phyloP scores from a whole-genome alignment of 2,888 invertebrate species.

The Hirtodrosophila alboralis region DNA sequence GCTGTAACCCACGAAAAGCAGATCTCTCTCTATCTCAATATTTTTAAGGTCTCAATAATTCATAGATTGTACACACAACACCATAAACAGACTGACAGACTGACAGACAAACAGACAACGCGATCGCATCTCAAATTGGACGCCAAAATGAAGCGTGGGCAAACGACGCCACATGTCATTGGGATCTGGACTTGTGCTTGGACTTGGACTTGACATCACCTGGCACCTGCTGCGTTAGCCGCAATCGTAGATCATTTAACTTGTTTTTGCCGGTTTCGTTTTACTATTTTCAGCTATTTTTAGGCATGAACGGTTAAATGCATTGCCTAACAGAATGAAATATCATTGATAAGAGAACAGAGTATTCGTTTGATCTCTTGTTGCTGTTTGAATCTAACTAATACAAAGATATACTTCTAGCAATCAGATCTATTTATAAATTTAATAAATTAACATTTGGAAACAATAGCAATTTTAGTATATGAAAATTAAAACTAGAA shows the following conservation, averaged over 20 bases:
- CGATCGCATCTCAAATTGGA: slow-evolving; percentile 14
- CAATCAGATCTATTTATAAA: too few relatives aligned
- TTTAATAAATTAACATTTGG: too few relatives aligned
- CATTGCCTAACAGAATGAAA: neutral
- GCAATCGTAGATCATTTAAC: slow-evolving; percentile 18
- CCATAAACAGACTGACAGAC: slow-evolving; percentile 26
- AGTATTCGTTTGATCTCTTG: too few relatives aligned
- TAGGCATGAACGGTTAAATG: slow-evolving; percentile 32
- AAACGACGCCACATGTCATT: slow-evolving; percentile 35
- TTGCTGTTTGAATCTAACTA: too few relatives aligned
- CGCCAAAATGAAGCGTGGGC: slow-evolving; percentile 54
- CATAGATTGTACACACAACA: slow-evolving; percentile 6
- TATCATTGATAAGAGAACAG: slow-evolving; percentile 20
- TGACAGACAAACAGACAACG: slow-evolving; percentile 1
- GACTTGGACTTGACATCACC: slow-evolving; percentile 52
- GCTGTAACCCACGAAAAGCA: slow-evolving; percentile 29
- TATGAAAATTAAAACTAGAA: too few relatives aligned
- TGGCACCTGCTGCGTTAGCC: slow-evolving; percentile 21
- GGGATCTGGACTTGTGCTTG: slow-evolving; percentile 20
- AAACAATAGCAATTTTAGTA: too few relatives aligned
- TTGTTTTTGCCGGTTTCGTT: slow-evolving; percentile 43
- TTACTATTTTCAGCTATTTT: slow-evolving; percentile 39
- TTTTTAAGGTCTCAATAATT: neutral
- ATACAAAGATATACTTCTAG: too few relatives aligned
- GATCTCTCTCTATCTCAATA: neutral